Evolutionary conservation across 2,888 invertebrate species (phyloP).

Genomic region (Amblyjoppa proteus): DNA sequence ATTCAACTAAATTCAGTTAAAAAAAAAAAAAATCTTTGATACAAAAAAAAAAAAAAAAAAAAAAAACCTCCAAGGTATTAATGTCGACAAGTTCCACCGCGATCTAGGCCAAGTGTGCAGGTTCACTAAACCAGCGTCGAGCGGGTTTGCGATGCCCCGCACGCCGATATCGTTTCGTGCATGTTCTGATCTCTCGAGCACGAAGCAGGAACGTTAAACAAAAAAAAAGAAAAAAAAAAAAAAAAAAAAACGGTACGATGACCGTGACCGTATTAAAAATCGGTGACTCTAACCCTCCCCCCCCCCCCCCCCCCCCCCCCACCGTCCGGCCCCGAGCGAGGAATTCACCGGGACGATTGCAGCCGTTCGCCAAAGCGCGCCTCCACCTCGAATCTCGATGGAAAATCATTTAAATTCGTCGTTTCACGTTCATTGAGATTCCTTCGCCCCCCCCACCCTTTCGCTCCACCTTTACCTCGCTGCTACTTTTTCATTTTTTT

Average conservation of each 20-base stretch:
- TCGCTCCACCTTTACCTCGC: neutral
- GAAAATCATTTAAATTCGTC: constrained; percentile 23
- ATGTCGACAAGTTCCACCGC: constrained; percentile 9
- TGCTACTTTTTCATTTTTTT: neutral
- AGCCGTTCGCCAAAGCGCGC: too few relatives aligned
- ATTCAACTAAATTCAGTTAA: too few relatives aligned
- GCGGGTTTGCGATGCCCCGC: constrained; percentile 9
- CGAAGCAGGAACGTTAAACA: constrained; percentile 19
- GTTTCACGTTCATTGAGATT: constrained; percentile 22
- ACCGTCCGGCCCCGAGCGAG: neutral
- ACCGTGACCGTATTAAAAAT: constrained; percentile 47
- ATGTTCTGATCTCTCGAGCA: constrained; percentile 29
- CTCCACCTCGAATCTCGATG: neutral
- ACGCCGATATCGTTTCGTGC: neutral
- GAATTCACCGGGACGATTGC: too few relatives aligned
- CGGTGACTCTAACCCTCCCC: neutral
- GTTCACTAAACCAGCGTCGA: constrained; percentile 70
- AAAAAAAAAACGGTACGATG: constrained; percentile 14
- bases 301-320: neutral
- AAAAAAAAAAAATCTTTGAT: neutral
- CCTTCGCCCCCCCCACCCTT: neutral
- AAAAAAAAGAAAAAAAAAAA: constrained; percentile 26
- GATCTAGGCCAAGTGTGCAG: constrained; percentile 75
- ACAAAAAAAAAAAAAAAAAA: neutral
- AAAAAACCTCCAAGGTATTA: neutral